Conservation (phyloP, 2,113 vertebrate genomes). For the Chiloscyllium plagiosum region DNA sequence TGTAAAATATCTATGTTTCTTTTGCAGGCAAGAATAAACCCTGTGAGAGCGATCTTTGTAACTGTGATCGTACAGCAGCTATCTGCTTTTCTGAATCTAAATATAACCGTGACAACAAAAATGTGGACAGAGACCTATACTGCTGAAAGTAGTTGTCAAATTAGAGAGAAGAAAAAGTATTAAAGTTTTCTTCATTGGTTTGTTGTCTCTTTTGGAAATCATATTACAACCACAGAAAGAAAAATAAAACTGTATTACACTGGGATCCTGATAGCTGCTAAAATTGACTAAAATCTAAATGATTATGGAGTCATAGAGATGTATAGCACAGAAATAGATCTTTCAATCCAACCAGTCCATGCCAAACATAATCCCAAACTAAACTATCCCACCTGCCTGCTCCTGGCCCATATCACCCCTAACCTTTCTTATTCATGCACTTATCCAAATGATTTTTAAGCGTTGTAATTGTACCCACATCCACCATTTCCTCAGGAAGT, state of each 20-base stretch:
- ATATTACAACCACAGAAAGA: not conserved
- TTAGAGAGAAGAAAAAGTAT: not conserved
- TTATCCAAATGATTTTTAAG: no score
- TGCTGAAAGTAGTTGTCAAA: constrained; percentile 46
- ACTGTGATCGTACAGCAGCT: constrained; percentile 71
- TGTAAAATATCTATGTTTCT: not conserved
- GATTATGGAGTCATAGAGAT: not conserved
- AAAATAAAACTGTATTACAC: not conserved
- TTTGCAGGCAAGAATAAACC: constrained; percentile 58
- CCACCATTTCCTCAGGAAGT: no score
- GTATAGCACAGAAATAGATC: no score
- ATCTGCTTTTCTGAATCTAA: constrained; percentile 62
- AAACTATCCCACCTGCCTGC: no score
- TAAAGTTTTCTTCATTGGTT: not conserved
- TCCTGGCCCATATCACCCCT: no score
- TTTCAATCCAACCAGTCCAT: no score
- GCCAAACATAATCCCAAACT: no score
- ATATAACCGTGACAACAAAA: constrained; percentile 52
- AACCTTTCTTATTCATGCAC: no score
- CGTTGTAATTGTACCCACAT: no score
- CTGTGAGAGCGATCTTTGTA: constrained; percentile 68
- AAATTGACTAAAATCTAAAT: not conserved
- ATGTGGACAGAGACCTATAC: constrained; percentile 47
- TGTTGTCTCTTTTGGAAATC: not conserved
- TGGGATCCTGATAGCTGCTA: not conserved